These are phyloP conservation scores for Platycnemis pennipes DNA, from an alignment of 2,888 invertebrate species.

Conservation along the genomic window DNA sequence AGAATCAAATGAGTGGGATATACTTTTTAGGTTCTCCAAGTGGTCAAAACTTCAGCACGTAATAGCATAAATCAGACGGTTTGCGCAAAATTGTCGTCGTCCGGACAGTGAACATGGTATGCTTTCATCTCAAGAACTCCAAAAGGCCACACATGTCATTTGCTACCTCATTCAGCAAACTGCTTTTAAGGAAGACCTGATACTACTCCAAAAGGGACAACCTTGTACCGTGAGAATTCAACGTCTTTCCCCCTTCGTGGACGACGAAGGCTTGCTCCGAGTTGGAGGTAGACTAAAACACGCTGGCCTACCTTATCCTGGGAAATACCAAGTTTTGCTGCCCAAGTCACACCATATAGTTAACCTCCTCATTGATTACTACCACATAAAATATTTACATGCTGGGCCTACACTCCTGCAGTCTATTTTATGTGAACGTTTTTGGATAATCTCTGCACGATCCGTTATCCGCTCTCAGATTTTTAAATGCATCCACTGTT, in stretches of 20 bases:
- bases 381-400: background rate
- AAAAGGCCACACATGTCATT: background rate
- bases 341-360: background rate
- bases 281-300: conserved; percentile 5
- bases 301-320: background rate
- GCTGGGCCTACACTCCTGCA: background rate
- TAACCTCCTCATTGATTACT: no score
- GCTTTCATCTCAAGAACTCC: background rate
- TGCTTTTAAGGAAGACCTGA: background rate
- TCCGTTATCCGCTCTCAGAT: background rate
- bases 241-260: conserved; percentile 4
- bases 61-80: background rate
- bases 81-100: background rate
- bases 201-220: background rate
- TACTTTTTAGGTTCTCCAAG: no score
- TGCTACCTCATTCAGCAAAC: background rate
- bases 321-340: no score
- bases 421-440: background rate
- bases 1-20: background rate
- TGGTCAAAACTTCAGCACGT: background rate
- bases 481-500: background rate
- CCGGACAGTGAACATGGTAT: background rate
- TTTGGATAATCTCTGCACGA: background rate
- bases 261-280: background rate
- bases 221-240: background rate